Base-by-base conservation (phyloP, 2,113 vertebrate species). In the Galeopterus variegatus region DNA sequence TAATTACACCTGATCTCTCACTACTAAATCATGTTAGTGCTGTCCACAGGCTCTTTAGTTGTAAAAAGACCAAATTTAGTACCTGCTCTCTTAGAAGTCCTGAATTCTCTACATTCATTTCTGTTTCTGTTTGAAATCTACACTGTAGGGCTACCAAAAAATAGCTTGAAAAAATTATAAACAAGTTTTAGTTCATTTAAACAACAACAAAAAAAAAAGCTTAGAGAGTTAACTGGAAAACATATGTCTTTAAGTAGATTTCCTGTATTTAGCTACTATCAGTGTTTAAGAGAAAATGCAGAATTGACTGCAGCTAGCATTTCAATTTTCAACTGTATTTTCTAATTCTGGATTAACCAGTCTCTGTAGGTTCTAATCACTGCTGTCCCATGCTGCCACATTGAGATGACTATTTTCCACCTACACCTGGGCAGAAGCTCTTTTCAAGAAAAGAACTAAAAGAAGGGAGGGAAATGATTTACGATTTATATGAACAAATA, bases 1-100 rank as follows among this genome's bases (percentile, higher is more conserved):
- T 95, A 95, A 97, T 81, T 95, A 96, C 94, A 93, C 48, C 21
- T 93, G 76, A 92, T 77, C 64, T 92, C 95, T 95, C 88, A 91
- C 19, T 96, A 72, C 64, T 88, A 94, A 80, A 92, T 83, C 96
- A 96, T 48, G 48, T 73, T 94, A 92, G 80, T 92, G 79, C 33
- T 36, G 17, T 79, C 89, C 62, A 1, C 19, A 93, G 64, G 75
- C 94, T 91, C 73, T 96, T 91, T 90, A 96, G 77, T 79, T 89
- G 36, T 70, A 91, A 97, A 60, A 90, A 92, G 24, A 96, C 67
- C n/a, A 89, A 94, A 95, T 72, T 76, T 75, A 94, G 48, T 82
- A 75, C 52, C 77, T 92, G 33, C 31, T 48, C 83, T 93, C 60
- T 92, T 93, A 14, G 65, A 86, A 67, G 70, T 86, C 94, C 33